Percentiles rank a stretch among this genome's conserved stretches.
These are phyloP conservation scores for Cichladusa arquata DNA, from an alignment of 2,113 vertebrate genomes.

Conservation along the genomic window DNA sequence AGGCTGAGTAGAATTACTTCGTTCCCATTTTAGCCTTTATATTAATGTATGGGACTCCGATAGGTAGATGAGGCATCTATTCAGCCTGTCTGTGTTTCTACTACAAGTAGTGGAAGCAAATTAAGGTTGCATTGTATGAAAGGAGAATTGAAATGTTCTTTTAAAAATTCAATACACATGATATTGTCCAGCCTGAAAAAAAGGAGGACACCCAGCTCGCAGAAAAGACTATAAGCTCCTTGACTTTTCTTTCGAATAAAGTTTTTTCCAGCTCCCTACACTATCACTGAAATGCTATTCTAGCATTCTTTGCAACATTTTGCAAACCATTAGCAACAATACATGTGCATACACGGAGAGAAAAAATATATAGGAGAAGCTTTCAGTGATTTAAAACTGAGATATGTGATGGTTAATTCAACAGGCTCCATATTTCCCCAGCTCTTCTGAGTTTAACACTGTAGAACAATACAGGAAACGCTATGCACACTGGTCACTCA, in stretches of 20 bases:
- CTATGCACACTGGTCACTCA: background rate
- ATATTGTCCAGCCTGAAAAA: background rate
- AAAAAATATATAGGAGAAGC: background rate
- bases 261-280: background rate
- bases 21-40: background rate
- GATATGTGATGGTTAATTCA: background rate
- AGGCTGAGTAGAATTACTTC: background rate
- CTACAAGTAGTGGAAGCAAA: background rate
- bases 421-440: background rate
- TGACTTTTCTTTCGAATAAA: background rate
- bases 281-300: background rate
- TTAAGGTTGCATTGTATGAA: background rate
- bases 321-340: background rate
- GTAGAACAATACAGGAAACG: background rate
- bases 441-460: background rate
- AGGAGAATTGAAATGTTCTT: background rate
- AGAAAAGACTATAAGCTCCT: background rate
- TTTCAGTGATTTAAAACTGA: background rate
- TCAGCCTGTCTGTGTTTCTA: background rate
- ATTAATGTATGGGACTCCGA: background rate
- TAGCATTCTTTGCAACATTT: background rate
- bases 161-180: background rate
- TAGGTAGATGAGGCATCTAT: background rate
- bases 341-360: fast-evolving
- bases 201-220: background rate